Percentiles rank a stretch among this genome's conserved stretches.
Conservation (phyloP, 1,140 invertebrate genomes). For the Hycleus phaleratus region DNA sequence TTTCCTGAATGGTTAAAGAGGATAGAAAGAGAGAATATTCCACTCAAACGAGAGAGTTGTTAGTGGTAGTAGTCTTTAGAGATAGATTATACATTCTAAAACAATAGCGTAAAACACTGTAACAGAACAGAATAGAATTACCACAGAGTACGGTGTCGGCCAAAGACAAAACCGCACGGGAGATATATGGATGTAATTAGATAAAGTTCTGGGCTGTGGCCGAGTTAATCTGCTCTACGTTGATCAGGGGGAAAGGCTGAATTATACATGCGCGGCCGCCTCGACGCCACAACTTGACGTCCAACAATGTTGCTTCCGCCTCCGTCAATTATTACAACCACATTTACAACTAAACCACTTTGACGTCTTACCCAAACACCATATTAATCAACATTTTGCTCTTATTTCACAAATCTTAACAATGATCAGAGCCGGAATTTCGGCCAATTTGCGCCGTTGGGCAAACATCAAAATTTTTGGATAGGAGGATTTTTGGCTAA, state of each 20-base stretch:
- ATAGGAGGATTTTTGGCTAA: no score
- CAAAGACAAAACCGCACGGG: conserved; percentile 31
- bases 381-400: not conserved
- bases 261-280: conserved; percentile 24
- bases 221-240: conserved; percentile 31
- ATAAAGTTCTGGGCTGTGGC: conserved; percentile 34
- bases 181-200: conserved; percentile 35
- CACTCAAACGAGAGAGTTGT: no score
- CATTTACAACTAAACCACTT: conserved; percentile 1
- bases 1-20: no score
- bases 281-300: conserved; percentile 20
- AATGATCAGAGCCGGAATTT: no score
- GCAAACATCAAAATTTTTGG: no score
- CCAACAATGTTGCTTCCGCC: conserved; percentile 14
- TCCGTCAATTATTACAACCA: conserved; percentile 15
- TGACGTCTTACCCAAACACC: not conserved
- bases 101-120: conserved; percentile 15
- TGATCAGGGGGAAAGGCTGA: conserved; percentile 11
- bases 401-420: no score
- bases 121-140: conserved; percentile 20
- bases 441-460: no score
- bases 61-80: no score
- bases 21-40: no score
- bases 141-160: conserved; percentile 16
- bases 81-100: not conserved